Evolutionary conservation across 2,113 vertebrate genomes (phyloP).

Genomic region (Prunella himalayana): DNA sequence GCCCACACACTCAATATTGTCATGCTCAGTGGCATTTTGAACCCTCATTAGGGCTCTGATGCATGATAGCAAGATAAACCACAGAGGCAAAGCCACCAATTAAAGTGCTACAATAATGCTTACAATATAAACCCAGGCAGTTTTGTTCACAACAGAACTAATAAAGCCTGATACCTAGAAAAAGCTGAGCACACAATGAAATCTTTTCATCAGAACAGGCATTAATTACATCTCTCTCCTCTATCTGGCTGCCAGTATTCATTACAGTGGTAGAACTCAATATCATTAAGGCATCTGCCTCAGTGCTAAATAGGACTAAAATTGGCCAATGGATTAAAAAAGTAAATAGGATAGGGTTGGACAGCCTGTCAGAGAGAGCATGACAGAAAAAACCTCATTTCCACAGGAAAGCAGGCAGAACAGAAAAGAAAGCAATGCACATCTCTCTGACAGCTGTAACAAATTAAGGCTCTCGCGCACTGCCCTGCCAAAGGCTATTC

Average conservation of each 20-base stretch:
- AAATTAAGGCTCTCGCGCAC: not conserved
- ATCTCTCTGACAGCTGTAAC: not conserved
- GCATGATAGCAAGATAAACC: not conserved
- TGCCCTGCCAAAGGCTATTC: not conserved
- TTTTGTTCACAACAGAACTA: not conserved
- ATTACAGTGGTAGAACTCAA: constrained; percentile 4
- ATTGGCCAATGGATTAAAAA: not conserved
- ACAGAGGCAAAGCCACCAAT: not conserved
- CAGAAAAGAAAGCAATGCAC: not conserved
- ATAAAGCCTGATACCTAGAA: not conserved
- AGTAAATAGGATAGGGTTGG: not conserved
- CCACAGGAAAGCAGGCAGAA: constrained; percentile 2
- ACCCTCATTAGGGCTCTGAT: not conserved
- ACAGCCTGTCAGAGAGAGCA: not conserved
- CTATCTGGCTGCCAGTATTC: not conserved
- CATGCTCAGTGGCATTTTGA: not conserved
- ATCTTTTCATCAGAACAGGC: constrained; percentile 1
- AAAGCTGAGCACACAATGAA: not conserved
- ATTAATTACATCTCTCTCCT: constrained; percentile 25
- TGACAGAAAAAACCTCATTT: not conserved
- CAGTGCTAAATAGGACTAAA: constrained; percentile 4
- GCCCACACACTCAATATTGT: not conserved
- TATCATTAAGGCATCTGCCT: constrained; percentile 6
- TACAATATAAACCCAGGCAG: not conserved
- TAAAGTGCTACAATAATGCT: not conserved